These are phyloP conservation scores for Maniola hyperantus DNA, from an alignment of 2,888 invertebrate species.

Conservation along the genomic window DNA sequence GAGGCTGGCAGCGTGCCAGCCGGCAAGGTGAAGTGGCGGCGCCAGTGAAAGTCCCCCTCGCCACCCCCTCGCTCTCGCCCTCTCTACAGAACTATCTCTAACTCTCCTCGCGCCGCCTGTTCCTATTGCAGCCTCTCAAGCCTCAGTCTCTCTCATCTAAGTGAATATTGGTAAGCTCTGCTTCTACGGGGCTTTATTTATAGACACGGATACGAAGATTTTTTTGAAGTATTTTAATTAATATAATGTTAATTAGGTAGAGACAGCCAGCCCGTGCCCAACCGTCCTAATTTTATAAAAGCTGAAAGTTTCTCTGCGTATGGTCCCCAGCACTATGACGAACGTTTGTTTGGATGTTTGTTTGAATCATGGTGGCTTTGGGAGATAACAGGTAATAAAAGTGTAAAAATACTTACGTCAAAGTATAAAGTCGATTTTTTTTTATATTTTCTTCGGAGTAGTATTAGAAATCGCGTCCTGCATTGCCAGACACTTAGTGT, in stretches of 20 bases:
- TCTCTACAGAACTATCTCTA: slow-evolving; percentile 25
- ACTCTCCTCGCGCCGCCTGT: slow-evolving; percentile 5
- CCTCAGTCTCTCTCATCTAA: background rate
- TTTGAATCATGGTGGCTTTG: too few relatives aligned
- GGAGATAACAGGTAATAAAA: too few relatives aligned
- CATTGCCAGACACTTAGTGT: too few relatives aligned
- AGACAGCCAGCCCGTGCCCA: too few relatives aligned
- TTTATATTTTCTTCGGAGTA: too few relatives aligned
- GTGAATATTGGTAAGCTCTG: background rate
- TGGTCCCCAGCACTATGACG: too few relatives aligned
- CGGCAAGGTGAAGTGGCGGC: slow-evolving; percentile 76
- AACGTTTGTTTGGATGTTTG: too few relatives aligned
- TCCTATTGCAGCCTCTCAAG: slow-evolving; percentile 4
- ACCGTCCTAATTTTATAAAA: too few relatives aligned
- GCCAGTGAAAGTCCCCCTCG: slow-evolving; percentile 72
- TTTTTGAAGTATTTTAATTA: background rate
- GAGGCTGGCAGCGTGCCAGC: slow-evolving; percentile 65
- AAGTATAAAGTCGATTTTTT: too few relatives aligned
- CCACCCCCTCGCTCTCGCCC: slow-evolving; percentile 38
- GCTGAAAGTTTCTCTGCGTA: too few relatives aligned
- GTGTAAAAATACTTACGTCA: too few relatives aligned
- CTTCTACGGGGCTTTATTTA: background rate
- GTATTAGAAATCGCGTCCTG: too few relatives aligned
- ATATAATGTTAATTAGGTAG: background rate
- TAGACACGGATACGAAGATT: background rate